Conservation (phyloP, 2,113 vertebrate species). For the Myotis davidii region DNA sequence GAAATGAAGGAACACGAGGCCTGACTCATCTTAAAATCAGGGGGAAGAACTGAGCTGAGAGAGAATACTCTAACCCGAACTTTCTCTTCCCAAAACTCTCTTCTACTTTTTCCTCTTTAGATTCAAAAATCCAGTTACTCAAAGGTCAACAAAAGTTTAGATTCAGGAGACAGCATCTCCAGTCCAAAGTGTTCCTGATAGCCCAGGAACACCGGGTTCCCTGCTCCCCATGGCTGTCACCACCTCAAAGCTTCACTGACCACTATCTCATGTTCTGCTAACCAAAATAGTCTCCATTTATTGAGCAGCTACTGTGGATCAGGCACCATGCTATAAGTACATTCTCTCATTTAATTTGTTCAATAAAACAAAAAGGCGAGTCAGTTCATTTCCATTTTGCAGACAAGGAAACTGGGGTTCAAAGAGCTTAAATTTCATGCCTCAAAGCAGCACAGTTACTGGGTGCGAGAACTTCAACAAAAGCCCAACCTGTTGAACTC, state of each 20-base stretch:
- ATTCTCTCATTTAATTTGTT: not conserved
- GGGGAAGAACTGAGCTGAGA: not conserved
- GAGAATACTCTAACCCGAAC: not conserved
- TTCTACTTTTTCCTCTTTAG: not conserved
- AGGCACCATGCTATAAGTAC: not conserved
- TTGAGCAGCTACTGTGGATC: not conserved
- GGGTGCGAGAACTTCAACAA: not conserved
- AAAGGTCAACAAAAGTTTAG: constrained; percentile 41
- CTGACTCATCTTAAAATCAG: not conserved
- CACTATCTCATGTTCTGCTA: not conserved
- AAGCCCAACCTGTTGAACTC: not conserved
- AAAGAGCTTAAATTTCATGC: not conserved
- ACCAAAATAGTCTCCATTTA: not conserved
- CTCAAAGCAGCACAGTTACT: not conserved
- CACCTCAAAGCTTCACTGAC: not conserved
- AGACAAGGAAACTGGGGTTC: not conserved
- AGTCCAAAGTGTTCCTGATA: not conserved
- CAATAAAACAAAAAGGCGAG: constrained; percentile 16
- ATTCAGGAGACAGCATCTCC: constrained; percentile 32
- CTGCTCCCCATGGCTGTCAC: not conserved
- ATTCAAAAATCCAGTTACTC: constrained; percentile 25
- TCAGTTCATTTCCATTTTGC: not conserved
- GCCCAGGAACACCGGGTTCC: not conserved
- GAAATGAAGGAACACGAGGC: not conserved
- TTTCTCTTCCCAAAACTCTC: not conserved